Percentiles rank a stretch among this genome's conserved stretches.
Evolutionary conservation across 2,113 vertebrate species (phyloP).

Genomic region (Peromyscus californicus): DNA sequence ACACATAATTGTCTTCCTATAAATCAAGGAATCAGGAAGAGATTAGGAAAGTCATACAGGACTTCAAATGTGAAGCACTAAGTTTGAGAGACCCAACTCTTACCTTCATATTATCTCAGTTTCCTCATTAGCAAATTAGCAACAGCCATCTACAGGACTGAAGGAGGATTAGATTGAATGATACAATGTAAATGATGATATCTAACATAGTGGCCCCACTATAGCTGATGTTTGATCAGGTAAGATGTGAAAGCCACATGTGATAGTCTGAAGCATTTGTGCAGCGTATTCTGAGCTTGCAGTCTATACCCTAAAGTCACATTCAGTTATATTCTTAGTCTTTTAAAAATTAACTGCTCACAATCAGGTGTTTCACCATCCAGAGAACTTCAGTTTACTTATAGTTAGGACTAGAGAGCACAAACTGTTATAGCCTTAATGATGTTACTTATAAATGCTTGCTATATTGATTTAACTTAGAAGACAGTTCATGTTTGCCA

Average conservation of each 20-base stretch:
- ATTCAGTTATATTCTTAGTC: background rate
- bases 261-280: background rate
- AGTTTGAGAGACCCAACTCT: background rate
- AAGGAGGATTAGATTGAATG: slow-evolving; percentile 6
- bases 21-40: slow-evolving; percentile 22
- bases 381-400: background rate
- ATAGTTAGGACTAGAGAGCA: background rate
- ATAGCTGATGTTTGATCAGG: background rate
- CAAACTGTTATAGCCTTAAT: background rate
- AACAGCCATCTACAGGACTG: background rate
- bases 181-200: background rate
- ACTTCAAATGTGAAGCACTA: background rate
- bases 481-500: background rate
- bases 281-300: background rate
- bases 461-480: background rate
- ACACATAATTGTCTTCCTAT: background rate
- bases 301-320: background rate
- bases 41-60: background rate
- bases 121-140: slow-evolving; percentile 27
- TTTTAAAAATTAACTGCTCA: slow-evolving; percentile 21
- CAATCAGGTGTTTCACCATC: background rate
- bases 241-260: background rate
- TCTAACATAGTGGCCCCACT: background rate
- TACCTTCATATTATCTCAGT: background rate
- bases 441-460: slow-evolving; percentile 35